Conservation (phyloP, 1,140 invertebrate species). For the Drosophila funebris region DNA sequence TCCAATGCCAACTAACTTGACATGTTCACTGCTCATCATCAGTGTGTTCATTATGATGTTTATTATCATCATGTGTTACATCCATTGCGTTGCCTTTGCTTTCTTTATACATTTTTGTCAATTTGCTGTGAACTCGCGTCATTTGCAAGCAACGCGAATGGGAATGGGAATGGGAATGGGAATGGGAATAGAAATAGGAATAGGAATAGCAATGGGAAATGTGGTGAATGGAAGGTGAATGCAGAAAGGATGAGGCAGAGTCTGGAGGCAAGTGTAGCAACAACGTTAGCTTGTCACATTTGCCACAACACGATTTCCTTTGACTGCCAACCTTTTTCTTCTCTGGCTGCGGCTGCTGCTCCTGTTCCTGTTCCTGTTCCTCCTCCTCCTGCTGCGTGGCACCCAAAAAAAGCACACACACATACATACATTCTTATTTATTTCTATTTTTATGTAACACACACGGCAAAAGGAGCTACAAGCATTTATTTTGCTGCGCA, state of each 20-base stretch:
- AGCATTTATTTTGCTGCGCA: constrained; percentile 53
- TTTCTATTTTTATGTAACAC: constrained; percentile 70
- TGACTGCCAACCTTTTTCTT: constrained; percentile 45
- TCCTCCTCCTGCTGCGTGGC: not conserved
- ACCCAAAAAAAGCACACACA: not conserved
- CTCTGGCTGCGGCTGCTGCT: constrained; percentile 2
- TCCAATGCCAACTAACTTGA: not conserved
- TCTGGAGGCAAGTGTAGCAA: not conserved
- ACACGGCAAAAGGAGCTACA: constrained; percentile 32
- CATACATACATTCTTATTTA: constrained; percentile 57
- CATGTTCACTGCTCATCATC: not conserved
- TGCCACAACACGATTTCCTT: constrained; percentile 71
- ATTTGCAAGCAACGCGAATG: constrained; percentile 44
- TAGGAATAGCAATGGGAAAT: not conserved
- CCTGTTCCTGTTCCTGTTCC: not conserved
- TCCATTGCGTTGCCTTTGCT: constrained; percentile 48
- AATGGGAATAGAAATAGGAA: not conserved
- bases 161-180: not conserved
- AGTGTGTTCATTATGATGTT: not conserved
- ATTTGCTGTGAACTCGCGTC: constrained; percentile 64
- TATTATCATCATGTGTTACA: constrained; percentile 36
- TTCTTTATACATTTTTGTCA: constrained; percentile 62
- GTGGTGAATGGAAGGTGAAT: not conserved
- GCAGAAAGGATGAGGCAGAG: not conserved
- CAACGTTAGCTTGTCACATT: constrained; percentile 65